phyloP scores from a whole-genome alignment of 2,113 vertebrate genomes.

The Etia nguti region DNA sequence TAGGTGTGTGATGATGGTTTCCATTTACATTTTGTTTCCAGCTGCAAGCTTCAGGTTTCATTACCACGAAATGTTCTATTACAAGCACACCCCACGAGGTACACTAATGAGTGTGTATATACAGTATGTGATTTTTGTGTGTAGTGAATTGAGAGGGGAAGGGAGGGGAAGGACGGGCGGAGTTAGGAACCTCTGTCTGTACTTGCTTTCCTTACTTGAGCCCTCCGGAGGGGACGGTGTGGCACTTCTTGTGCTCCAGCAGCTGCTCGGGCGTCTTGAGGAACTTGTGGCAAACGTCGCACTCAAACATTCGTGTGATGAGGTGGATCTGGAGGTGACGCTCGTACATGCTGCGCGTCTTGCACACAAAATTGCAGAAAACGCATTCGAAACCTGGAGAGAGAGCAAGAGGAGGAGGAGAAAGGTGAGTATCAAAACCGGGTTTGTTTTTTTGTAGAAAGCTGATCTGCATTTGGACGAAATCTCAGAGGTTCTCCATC shows the following conservation, averaged over 20 bases:
- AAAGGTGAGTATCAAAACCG: background rate
- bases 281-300: slow-evolving; percentile 99
- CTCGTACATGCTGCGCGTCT: slow-evolving; percentile 98
- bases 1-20: background rate
- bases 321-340: slow-evolving; percentile 98
- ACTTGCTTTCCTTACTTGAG: slow-evolving; percentile 99
- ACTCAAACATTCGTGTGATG: slow-evolving; percentile 99
- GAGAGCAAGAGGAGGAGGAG: background rate
- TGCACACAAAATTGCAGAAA: slow-evolving; percentile 99
- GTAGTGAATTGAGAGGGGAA: slow-evolving; percentile 8
- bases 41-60: background rate
- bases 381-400: slow-evolving; percentile 94
- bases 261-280: slow-evolving; percentile 99
- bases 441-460: background rate
- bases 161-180: slow-evolving; percentile 24
- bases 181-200: slow-evolving; percentile 80
- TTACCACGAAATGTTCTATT: background rate
- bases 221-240: slow-evolving; percentile 98
- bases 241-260: slow-evolving; percentile 99
- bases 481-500: background rate
- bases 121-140: background rate
- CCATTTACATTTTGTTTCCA: background rate
- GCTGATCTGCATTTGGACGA: background rate
- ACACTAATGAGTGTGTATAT: background rate
- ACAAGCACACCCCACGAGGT: background rate